A percentile compares a stretch with the other conserved stretches of the same genome.
These are phyloP conservation scores for Hydrolagus affinis DNA, from an alignment of 2,113 vertebrate species.

Conservation along the genomic window DNA sequence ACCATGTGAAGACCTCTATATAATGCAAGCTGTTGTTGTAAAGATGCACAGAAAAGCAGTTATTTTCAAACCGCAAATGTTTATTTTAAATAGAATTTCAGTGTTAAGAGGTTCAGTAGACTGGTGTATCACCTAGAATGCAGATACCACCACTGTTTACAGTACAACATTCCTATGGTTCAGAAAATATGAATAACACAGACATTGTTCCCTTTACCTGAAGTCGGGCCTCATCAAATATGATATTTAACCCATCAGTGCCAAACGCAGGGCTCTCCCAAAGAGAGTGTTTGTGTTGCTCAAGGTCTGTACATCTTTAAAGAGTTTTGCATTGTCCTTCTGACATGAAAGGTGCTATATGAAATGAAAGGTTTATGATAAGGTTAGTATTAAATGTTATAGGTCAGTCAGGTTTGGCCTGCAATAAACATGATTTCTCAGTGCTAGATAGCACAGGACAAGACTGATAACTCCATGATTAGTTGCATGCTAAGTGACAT, in stretches of 20 bases:
- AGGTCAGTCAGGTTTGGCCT: not conserved
- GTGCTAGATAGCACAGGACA: not conserved
- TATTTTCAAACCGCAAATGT: not conserved
- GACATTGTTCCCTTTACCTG: not conserved
- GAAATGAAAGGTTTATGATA: too few relatives aligned
- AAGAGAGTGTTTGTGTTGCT: not conserved
- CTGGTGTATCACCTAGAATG: not conserved
- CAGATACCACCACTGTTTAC: not conserved
- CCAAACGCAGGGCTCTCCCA: not conserved
- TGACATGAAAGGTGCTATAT: too few relatives aligned
- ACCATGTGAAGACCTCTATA: too few relatives aligned
- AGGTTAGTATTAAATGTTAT: not conserved
- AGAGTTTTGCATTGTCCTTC: too few relatives aligned
- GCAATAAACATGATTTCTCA: not conserved
- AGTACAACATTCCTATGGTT: not conserved
- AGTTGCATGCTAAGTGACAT: not conserved
- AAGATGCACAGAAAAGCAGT: too few relatives aligned
- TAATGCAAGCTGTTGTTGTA: too few relatives aligned
- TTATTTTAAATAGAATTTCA: conserved; percentile 17
- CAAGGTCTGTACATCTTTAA: too few relatives aligned
- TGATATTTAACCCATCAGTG: not conserved
- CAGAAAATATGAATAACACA: not conserved
- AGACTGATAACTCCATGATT: not conserved
- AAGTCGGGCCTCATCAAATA: not conserved
- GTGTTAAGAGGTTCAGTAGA: conserved; percentile 2